A percentile compares a stretch with the other conserved stretches of the same genome.
Evolutionary conservation across 2,888 invertebrate species (phyloP).

Genomic region (Phaonia tiefii): DNA sequence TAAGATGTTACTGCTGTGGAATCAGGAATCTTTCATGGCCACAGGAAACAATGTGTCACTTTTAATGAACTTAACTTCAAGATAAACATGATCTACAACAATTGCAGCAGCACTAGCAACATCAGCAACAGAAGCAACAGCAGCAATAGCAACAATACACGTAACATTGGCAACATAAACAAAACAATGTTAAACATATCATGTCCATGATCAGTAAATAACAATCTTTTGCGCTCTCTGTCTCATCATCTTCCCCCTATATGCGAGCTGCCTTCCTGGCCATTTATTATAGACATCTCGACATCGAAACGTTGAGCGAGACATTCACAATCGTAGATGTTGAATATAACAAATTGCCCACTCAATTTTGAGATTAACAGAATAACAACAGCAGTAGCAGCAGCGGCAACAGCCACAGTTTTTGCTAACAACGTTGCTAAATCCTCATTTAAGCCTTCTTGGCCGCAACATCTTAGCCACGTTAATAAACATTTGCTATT

Average conservation of each 20-base stretch:
- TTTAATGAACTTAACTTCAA: slow-evolving; percentile 64
- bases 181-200: slow-evolving; percentile 21
- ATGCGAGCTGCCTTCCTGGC: not conserved
- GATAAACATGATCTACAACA: slow-evolving; percentile 37
- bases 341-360: slow-evolving; percentile 41
- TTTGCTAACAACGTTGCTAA: slow-evolving; percentile 1
- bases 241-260: not conserved
- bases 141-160: not conserved
- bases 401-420: not conserved
- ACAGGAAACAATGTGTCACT: slow-evolving; percentile 67
- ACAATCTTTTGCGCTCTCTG: slow-evolving; percentile 1
- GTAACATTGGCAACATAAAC: slow-evolving; percentile 3
- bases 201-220: slow-evolving; percentile 34
- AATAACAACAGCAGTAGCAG: not conserved
- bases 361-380: slow-evolving; percentile 41
- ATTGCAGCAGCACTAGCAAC: not conserved
- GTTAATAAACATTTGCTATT: slow-evolving; percentile 36
- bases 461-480: slow-evolving; percentile 4
- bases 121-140: slow-evolving; percentile 5
- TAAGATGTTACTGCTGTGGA: slow-evolving; percentile 16
- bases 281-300: slow-evolving; percentile 29
- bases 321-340: not conserved
- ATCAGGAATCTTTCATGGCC: slow-evolving; percentile 39
- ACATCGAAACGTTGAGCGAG: not conserved
- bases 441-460: slow-evolving; percentile 57